Evolutionary conservation across 2,888 invertebrate genomes (phyloP), one percentile per base, ranked within the genome.

Genomic region (Achlya flavicornis): DNA sequence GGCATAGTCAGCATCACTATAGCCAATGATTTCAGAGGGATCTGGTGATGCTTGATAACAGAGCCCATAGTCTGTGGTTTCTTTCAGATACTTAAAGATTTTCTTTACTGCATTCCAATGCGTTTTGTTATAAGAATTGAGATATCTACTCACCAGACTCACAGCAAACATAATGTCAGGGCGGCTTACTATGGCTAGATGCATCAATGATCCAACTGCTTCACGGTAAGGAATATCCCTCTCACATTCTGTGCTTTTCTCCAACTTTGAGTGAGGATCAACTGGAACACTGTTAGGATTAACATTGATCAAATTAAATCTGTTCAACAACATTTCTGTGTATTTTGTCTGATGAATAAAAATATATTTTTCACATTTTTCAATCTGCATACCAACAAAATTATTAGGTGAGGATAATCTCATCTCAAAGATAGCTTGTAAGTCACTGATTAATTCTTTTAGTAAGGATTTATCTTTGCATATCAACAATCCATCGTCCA

Each of bases 1-100:
- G 0, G 72, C 72, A 61, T 57, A 72, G 16, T 67, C 70, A 12
- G 68, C 63, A 65, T 72, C 70, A 64, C 68, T 66, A 53, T 67
- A 72, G 2, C 66, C 70, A 6, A 62, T 0, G 33, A 35, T 11
- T 14, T 26, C 4, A 10, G 14, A 1, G 33, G 5, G 3, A 1
- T 35, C n/a, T 6, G 33, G 2, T 6, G n/a, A 12, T 58, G 14
- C 1, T 4, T 1, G 11, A 10, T 58, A 58, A 14, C 14, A 58
- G 8, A 58, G 5, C 1, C 33, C 35, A 35, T 35, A 35, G 6
- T 35, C 35, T 16, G 60, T 46, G 26, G 64, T 43, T 3, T n/a
- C 57, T n/a, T 62, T 65, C 62, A 48, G 62, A 33, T 41, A 57
- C 61, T 62, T 69, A 14, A 66, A 58, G 4, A 69, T 64, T 35